Conservation (phyloP, 1,140 invertebrate species). For the Megalopta genalis region DNA sequence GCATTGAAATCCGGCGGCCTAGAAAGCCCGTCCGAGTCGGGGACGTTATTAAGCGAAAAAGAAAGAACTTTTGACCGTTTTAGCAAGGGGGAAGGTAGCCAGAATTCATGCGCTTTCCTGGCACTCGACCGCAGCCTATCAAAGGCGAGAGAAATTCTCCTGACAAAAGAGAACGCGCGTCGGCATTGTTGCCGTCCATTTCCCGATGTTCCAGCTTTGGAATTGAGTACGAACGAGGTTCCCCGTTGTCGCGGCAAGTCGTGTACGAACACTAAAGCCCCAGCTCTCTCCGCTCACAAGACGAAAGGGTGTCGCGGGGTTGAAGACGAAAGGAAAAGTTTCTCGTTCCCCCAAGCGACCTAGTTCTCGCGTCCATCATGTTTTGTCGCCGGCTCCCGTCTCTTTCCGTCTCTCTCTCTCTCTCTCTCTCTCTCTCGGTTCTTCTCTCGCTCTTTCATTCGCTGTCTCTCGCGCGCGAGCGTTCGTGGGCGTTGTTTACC, state of each 20-base stretch:
- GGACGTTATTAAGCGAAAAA: no score
- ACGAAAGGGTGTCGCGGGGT: constrained; percentile 16
- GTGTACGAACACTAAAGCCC: constrained; percentile 29
- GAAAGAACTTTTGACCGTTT: neutral
- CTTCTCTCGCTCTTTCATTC: no score
- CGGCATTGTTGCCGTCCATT: constrained; percentile 1
- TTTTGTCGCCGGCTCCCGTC: constrained; percentile 34
- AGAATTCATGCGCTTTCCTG: neutral
- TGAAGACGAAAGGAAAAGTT: constrained; percentile 61
- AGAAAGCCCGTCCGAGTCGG: no score
- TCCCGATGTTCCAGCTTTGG: constrained; percentile 1
- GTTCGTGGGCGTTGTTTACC: constrained; percentile 54
- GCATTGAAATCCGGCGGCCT: no score
- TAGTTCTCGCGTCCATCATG: constrained; percentile 50
- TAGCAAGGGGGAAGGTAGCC: neutral
- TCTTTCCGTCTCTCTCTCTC: no score
- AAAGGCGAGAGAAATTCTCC: neutral
- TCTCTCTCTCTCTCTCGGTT: no score
- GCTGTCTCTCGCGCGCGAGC: neutral
- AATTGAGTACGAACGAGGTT: constrained; percentile 31
- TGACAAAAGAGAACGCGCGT: neutral
- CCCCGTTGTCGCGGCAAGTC: constrained; percentile 25
- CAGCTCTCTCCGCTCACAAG: neutral
- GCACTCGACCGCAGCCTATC: neutral
- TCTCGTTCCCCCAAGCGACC: constrained; percentile 49